Evolutionary conservation across 2,888 invertebrate species (phyloP).

Genomic region (Pollenia griseotomentosa): DNA sequence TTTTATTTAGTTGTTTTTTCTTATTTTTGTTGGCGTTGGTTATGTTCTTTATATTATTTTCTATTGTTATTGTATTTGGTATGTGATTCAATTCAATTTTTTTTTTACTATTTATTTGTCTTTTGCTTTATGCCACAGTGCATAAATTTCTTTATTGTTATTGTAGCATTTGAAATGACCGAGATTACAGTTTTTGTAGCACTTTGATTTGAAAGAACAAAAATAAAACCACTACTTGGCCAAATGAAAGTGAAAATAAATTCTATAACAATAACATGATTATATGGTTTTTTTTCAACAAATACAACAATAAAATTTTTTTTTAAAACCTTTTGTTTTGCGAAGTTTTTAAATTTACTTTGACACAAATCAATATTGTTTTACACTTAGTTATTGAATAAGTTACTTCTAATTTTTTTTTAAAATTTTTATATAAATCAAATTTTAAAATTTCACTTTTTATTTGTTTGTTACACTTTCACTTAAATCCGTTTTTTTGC

Average conservation of each 20-base stretch:
- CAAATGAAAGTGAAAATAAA: conserved; percentile 2
- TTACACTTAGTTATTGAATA: too few relatives aligned
- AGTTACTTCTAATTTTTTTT: not conserved
- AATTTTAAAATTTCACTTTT: not conserved
- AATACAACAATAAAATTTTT: too few relatives aligned
- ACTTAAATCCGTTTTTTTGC: conserved; percentile 21
- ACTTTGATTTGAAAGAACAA: not conserved
- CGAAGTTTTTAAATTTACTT: too few relatives aligned
- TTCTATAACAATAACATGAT: conserved; percentile 1
- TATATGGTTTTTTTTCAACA: not conserved
- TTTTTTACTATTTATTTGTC: not conserved
- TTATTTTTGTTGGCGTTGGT: not conserved
- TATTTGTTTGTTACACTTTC: conserved; percentile 13
- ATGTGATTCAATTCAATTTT: conserved; percentile 22
- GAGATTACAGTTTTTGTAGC: not conserved
- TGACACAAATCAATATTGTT: too few relatives aligned
- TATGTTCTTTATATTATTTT: not conserved
- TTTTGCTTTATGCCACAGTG: not conserved
- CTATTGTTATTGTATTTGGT: not conserved
- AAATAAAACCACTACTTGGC: not conserved
- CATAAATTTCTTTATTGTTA: conserved; percentile 26
- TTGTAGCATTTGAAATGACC: not conserved
- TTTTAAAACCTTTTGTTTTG: too few relatives aligned
- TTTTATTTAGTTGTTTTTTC: conserved; percentile 18
- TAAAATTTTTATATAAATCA: not conserved